These are phyloP conservation scores for Chironex yamaguchii DNA, from an alignment of 30 jellyfish, hydroid and myxozoan genomes.

Conservation along the genomic window DNA sequence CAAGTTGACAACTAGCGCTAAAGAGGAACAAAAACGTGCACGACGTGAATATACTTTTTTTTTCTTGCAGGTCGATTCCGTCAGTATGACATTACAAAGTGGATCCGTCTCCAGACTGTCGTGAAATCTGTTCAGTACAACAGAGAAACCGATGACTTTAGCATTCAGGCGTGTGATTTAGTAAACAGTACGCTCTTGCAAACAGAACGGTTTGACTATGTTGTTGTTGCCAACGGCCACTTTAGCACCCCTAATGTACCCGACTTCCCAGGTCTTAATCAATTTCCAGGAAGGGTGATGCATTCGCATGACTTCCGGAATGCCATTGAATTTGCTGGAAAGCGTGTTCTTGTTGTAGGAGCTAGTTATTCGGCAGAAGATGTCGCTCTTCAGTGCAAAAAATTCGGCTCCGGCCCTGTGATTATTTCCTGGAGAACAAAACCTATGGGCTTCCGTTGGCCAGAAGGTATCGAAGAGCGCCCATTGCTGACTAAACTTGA, in stretches of 20 bases:
- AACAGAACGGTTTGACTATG: constrained; percentile 66
- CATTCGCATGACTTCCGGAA: constrained; percentile 84
- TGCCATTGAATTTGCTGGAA: constrained; percentile 50
- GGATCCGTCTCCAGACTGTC: constrained; percentile 54
- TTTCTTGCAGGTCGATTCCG: no score
- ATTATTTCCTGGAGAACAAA: constrained; percentile 62
- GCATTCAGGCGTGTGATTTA: constrained; percentile 36
- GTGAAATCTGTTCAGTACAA: constrained; percentile 64
- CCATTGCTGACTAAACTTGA: constrained; percentile 48
- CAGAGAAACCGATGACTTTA: constrained; percentile 31
- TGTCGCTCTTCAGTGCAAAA: constrained; percentile 69
- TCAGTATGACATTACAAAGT: no score
- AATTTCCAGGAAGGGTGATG: constrained; percentile 71
- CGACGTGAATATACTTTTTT: no score
- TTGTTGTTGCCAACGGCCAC: constrained; percentile 83
- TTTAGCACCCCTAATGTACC: constrained; percentile 80
- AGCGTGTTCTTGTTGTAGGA: constrained; percentile 64
- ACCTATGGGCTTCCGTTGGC: constrained; percentile 87
- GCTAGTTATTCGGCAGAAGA: constrained; percentile 85
- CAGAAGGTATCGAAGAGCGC: constrained; percentile 49
- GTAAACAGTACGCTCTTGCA: constrained; percentile 1
- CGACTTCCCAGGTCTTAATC: constrained; percentile 60
- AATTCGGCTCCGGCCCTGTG: constrained; percentile 71
- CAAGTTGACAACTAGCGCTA: no score
- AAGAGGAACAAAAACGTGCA: no score